Conservation (phyloP, 2,888 invertebrate species). For the Mesoligia furuncula region DNA sequence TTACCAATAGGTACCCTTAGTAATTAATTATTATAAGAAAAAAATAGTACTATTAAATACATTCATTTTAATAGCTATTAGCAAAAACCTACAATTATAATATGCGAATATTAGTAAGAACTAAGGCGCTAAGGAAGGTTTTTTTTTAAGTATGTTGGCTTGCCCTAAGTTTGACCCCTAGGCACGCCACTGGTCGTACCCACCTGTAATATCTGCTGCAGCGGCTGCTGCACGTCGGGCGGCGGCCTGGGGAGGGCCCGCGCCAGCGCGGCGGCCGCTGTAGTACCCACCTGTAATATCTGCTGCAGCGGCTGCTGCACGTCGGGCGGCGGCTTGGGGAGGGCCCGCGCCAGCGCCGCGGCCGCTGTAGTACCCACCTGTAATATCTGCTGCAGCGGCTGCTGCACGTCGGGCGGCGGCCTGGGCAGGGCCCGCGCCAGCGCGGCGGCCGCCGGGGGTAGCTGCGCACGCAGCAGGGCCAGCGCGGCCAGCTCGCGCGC, state of each 20-base stretch:
- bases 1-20: too few relatives aligned
- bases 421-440: conserved; percentile 74
- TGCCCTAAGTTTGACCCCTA: too few relatives aligned
- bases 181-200: too few relatives aligned
- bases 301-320: conserved; percentile 75
- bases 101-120: too few relatives aligned
- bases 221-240: conserved; percentile 72
- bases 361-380: conserved; percentile 61
- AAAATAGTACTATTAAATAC: too few relatives aligned
- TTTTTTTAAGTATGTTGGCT: too few relatives aligned
- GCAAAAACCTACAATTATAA: too few relatives aligned
- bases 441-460: conserved; percentile 74
- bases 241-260: conserved; percentile 74
- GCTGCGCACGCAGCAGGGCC: conserved; percentile 77
- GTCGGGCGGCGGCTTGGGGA: conserved; percentile 73
- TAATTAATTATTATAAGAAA: too few relatives aligned
- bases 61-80: too few relatives aligned
- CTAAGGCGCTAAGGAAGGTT: too few relatives aligned
- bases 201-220: conserved; percentile 64
- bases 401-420: conserved; percentile 71
- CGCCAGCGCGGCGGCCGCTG: conserved; percentile 74
- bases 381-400: conserved; percentile 72
- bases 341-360: conserved; percentile 72
- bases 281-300: not conserved
- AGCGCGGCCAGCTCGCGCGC: conserved; percentile 84